These are phyloP conservation scores for Hippocampus mohnikei DNA, from an alignment of 2,113 vertebrate genomes.

Conservation along the genomic window DNA sequence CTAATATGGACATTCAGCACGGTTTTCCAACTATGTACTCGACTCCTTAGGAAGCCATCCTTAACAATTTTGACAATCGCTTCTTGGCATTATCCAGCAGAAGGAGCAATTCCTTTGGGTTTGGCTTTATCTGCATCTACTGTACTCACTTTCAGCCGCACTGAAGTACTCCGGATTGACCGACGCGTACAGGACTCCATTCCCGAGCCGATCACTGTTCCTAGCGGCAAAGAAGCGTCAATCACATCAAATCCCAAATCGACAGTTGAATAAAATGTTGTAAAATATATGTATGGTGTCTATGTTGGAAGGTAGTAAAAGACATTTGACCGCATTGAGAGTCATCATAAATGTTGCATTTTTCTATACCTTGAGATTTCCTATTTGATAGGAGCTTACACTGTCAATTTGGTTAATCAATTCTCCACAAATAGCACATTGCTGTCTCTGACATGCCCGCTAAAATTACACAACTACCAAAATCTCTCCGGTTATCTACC, in stretches of 20 bases:
- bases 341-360: too few species aligned
- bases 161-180: conserved; percentile 99
- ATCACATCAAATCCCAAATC: not conserved
- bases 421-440: not conserved
- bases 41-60: not conserved
- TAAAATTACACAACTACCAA: too few species aligned
- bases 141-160: conserved; percentile 88
- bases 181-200: conserved; percentile 93
- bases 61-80: not conserved
- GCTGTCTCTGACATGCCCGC: too few species aligned
- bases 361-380: too few species aligned
- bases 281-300: not conserved
- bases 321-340: not conserved
- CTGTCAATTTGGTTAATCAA: not conserved
- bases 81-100: not conserved
- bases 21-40: too few species aligned
- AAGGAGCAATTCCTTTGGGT: not conserved
- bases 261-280: not conserved
- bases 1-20: too few species aligned
- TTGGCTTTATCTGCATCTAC: not conserved
- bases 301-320: not conserved
- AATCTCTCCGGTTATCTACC: too few species aligned
- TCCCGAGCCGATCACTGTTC: conserved; percentile 88
- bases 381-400: too few species aligned
- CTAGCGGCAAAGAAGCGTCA: conserved; percentile 55